Conservation (phyloP, 2,888 invertebrate species). For the Drosophila neotestacea region DNA sequence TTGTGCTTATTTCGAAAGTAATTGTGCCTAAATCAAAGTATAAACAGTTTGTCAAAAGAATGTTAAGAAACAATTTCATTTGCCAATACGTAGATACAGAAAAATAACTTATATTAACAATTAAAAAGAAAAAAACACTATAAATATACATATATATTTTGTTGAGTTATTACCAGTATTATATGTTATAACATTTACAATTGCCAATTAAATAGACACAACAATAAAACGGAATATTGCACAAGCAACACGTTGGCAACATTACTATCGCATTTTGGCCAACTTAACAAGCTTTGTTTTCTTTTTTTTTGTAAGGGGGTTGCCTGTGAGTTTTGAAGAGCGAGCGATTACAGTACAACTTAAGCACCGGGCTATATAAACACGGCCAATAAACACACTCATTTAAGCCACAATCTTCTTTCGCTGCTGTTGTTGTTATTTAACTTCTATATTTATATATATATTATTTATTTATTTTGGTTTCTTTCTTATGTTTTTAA, state of each 20-base stretch:
- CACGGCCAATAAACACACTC: constrained; percentile 21
- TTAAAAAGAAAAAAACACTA: neutral
- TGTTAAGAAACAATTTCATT: constrained; percentile 1
- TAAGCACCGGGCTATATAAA: constrained; percentile 43
- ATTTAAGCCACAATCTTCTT: constrained; percentile 19
- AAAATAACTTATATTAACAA: constrained; percentile 3
- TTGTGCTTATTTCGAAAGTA: constrained; percentile 51
- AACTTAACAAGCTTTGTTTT: constrained; percentile 67
- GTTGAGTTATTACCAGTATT: neutral
- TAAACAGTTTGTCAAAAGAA: too few relatives aligned
- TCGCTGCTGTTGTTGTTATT: constrained; percentile 27
- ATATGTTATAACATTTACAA: constrained; percentile 31
- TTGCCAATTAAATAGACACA: constrained; percentile 58
- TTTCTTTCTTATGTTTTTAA: constrained; percentile 62
- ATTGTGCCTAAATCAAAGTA: constrained; percentile 29
- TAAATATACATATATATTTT: neutral
- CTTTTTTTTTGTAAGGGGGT: neutral
- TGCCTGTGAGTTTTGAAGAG: constrained; percentile 33
- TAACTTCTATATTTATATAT: constrained; percentile 52
- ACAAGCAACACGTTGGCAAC: constrained; percentile 40
- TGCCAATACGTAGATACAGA: neutral
- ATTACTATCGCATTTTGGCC: constrained; percentile 37
- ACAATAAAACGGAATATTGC: constrained; percentile 50
- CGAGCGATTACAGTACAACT: constrained; percentile 38
- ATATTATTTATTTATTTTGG: constrained; percentile 63